Evolutionary conservation across 2,797 vertebrate species (phyloP), one percentile per base, ranked within the genome.

Genomic region (Corythornis leucogaster): DNA sequence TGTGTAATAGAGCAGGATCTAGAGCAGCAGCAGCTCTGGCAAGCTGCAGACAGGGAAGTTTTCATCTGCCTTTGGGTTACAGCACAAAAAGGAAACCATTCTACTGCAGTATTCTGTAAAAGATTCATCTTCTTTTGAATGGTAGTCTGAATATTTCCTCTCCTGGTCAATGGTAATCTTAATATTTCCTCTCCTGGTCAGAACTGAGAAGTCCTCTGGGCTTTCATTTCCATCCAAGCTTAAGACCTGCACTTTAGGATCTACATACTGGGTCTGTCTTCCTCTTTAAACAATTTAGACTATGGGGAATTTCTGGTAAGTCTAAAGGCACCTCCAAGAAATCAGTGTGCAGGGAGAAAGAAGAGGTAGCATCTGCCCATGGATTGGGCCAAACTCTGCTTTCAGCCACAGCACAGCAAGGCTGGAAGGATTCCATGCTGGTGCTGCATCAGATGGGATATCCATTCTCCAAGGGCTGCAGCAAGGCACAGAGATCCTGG

Each of bases 371-470:
- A 59, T 35, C 45, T 50, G 67, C 33, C 38, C 68, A 38, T 75
- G 38, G 82, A 15, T 24, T 58, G 58, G 74, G 67, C 64, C 64
- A 84, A 81, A 61, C 82, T 92, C 73, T 80, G 89, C 89, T 63
- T 38, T 93, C 40, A 68, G 43, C 80, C 85, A 83, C 62, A 73
- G 58, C 24, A 80, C 53, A 58, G 50, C 76, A 93, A 93, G 82
- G 24, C 59, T 77, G 59, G 71, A 79, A 87, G 71, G 75, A 33
- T 50, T 82, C 45, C 45, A n/a, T 19, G 45, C 21, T 73, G 55
- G 42, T 78, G 71, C 25, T 82, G 66, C 70, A 88, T 46, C 53
- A 64, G 61, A 77, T 1, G 3, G 38, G 40, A 55, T 4, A 13
- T 24, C 9, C 8, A 11, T 26, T 53, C 62, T 64, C 67, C 1